Evolutionary conservation across 2,888 invertebrate genomes (phyloP).

Genomic region (Pristionchus maxplancki): DNA sequence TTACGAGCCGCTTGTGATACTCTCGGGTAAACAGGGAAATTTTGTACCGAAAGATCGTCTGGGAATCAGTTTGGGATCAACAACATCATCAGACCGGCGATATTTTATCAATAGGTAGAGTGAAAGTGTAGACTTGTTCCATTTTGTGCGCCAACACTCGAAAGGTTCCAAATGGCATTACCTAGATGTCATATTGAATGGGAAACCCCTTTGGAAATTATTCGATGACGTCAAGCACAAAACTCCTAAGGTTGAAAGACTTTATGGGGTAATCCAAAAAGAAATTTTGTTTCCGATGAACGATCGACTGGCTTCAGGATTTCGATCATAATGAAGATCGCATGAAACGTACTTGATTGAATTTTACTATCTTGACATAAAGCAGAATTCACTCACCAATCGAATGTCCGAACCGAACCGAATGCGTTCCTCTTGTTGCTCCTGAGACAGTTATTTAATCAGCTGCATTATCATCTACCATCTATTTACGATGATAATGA

Average conservation of each 20-base stretch:
- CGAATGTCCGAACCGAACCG: slow-evolving; percentile 48
- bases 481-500: neutral
- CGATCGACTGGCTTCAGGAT: too few relatives aligned
- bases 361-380: too few relatives aligned
- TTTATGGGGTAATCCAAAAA: too few relatives aligned
- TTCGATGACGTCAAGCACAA: neutral
- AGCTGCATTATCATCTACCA: neutral
- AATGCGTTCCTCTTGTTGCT: slow-evolving; percentile 50
- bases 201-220: neutral
- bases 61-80: neutral
- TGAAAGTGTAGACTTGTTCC: neutral
- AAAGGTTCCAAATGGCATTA: neutral
- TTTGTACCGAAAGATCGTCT: neutral
- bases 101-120: neutral
- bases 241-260: too few relatives aligned
- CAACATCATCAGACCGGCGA: neutral
- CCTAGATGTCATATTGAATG: neutral
- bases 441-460: neutral
- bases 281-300: too few relatives aligned
- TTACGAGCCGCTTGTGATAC: neutral
- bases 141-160: neutral
- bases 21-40: neutral
- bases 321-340: too few relatives aligned
- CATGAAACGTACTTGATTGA: too few relatives aligned
- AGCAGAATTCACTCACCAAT: too few relatives aligned